phyloP scores from a whole-genome alignment of 2,888 invertebrate species.

The Apotomis betuletana region DNA sequence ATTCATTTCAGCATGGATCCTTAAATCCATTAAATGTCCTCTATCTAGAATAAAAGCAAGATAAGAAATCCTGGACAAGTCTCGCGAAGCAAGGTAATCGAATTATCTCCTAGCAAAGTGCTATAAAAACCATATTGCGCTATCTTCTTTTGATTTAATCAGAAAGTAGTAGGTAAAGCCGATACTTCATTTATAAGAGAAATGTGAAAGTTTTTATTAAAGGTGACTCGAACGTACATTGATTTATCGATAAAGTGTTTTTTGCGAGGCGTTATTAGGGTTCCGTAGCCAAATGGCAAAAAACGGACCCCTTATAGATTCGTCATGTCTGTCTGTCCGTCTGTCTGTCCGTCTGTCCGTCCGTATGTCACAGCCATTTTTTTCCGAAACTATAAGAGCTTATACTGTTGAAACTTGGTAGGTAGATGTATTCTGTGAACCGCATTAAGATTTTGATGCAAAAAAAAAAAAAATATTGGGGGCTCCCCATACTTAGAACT shows the following conservation, averaged over 20 bases:
- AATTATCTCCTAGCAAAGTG: conserved; percentile 17
- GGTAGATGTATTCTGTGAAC: no score
- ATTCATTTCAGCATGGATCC: neutral
- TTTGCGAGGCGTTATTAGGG: neutral
- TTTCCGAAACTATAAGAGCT: no score
- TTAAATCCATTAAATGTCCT: neutral
- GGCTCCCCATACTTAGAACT: no score
- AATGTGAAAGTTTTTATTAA: conserved; percentile 10
- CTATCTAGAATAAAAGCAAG: neutral
- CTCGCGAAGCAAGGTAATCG: conserved; percentile 12
- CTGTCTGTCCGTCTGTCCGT: no score
- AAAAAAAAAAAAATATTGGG: no score
- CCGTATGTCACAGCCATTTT: no score
- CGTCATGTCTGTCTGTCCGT: no score
- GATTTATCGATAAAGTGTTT: conserved; percentile 5
- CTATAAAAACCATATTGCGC: conserved; percentile 3
- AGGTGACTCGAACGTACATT: neutral
- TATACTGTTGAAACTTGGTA: no score
- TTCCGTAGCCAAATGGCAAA: no score
- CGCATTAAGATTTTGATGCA: no score
- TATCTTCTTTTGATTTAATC: conserved; percentile 3
- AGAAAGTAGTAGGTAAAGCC: conserved; percentile 1
- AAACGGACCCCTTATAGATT: no score
- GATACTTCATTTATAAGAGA: neutral
- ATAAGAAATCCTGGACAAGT: conserved; percentile 7